A percentile compares a stretch with the other conserved stretches of the same genome.
phyloP scores from a whole-genome alignment of 2,113 vertebrate species.

The Nestor notabilis region DNA sequence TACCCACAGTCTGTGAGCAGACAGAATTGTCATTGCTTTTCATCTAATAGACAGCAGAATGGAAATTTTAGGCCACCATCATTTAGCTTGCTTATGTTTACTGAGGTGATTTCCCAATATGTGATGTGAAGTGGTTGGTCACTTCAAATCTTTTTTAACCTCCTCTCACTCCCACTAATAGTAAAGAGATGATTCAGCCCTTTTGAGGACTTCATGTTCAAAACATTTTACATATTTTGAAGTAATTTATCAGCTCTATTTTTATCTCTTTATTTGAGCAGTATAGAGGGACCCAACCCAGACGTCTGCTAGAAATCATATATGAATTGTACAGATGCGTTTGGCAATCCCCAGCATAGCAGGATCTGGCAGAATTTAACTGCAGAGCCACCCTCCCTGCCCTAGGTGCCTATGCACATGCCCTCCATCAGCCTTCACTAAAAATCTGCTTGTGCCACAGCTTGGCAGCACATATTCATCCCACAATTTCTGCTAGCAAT shows the following conservation, averaged over 20 bases:
- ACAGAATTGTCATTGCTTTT: neutral
- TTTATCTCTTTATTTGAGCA: neutral
- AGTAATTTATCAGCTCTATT: neutral
- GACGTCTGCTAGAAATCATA: neutral
- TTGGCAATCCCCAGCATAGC: neutral
- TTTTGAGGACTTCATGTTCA: neutral
- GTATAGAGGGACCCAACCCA: neutral
- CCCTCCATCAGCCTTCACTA: neutral
- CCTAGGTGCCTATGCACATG: accelerated
- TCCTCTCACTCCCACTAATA: neutral
- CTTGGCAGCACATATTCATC: neutral
- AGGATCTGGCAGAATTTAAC: neutral
- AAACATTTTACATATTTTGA: neutral
- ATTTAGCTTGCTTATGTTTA: neutral
- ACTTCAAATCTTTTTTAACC: neutral
- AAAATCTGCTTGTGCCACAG: neutral
- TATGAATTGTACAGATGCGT: neutral
- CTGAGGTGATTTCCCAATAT: neutral
- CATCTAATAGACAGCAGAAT: neutral
- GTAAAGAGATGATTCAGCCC: neutral
- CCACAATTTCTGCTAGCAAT: neutral
- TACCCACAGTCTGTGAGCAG: neutral
- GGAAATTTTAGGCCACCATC: neutral
- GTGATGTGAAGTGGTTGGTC: neutral
- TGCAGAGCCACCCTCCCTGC: neutral